Conservation (phyloP, 2,113 vertebrate genomes). For the Hippocampus zosterae region DNA sequence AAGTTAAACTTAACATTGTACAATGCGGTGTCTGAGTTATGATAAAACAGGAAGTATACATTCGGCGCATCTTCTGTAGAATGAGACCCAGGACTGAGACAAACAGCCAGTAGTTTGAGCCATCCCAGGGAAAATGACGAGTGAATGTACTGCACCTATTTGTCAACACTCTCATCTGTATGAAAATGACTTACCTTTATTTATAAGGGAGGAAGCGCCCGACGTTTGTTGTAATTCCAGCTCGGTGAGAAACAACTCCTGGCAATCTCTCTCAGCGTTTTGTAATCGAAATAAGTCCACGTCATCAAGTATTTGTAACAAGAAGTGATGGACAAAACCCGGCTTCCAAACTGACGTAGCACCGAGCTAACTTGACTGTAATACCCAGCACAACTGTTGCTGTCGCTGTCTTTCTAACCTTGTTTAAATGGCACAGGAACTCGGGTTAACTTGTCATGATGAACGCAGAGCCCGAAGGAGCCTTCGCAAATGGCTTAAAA, state of each 20-base stretch:
- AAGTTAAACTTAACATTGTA: background rate
- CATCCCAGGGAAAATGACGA: background rate
- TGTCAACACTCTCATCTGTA: background rate
- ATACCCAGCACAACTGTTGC: slow-evolving; percentile 7
- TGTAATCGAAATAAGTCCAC: background rate
- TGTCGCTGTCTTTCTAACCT: background rate
- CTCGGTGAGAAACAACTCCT: background rate
- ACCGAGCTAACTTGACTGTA: slow-evolving; percentile 1
- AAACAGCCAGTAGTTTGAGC: background rate
- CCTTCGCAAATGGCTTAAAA: background rate
- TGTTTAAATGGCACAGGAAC: slow-evolving; percentile 12
- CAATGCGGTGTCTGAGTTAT: background rate
- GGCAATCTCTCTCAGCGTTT: background rate
- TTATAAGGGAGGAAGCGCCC: slow-evolving; percentile 7
- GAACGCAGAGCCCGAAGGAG: background rate
- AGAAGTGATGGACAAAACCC: no score
- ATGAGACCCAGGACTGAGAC: background rate
- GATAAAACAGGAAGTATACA: slow-evolving; percentile 10
- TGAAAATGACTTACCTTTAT: slow-evolving; percentile 33
- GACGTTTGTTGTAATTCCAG: slow-evolving; percentile 20
- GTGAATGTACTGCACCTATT: background rate
- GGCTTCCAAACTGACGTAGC: background rate
- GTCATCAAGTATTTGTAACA: background rate
- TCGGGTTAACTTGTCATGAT: slow-evolving; percentile 27
- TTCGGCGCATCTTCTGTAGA: slow-evolving; percentile 4